Percentiles rank a stretch among this genome's conserved stretches.
Evolutionary conservation across 2,888 invertebrate species (phyloP).

Genomic region (Eulithis prunata): DNA sequence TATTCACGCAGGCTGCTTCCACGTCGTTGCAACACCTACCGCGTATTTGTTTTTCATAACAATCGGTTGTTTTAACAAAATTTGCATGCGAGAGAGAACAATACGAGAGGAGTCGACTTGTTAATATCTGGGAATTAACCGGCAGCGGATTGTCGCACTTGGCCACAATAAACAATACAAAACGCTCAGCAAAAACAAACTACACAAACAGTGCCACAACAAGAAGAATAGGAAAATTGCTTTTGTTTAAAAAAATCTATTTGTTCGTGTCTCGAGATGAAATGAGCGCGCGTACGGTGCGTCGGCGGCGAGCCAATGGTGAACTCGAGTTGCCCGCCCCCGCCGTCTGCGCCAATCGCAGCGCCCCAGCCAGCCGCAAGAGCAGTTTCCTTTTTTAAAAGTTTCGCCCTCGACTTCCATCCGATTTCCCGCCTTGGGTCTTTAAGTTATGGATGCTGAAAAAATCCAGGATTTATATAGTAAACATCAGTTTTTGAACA

Average conservation of each 20-base stretch:
- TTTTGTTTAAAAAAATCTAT: constrained; percentile 84
- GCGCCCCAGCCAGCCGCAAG: constrained; percentile 65
- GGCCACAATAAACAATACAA: constrained; percentile 81
- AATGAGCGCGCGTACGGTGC: constrained; percentile 77
- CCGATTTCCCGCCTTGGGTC: constrained; percentile 81
- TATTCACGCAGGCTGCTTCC: constrained; percentile 53
- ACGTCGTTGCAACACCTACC: constrained; percentile 55
- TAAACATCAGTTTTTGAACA: constrained; percentile 74
- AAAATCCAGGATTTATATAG: constrained; percentile 80
- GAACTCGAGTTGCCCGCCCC: constrained; percentile 72
- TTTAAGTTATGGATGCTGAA: constrained; percentile 78
- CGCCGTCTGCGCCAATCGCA: constrained; percentile 70
- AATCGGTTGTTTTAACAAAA: constrained; percentile 76
- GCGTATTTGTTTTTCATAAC: constrained; percentile 70
- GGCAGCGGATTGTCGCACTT: constrained; percentile 79
- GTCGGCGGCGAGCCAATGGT: constrained; percentile 72
- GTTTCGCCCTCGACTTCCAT: constrained; percentile 81
- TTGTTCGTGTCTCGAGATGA: constrained; percentile 80
- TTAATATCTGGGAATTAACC: constrained; percentile 81
- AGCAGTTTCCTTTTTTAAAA: constrained; percentile 84
- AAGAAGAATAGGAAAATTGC: constrained; percentile 85
- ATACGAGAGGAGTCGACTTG: constrained; percentile 68
- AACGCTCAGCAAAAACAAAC: constrained; percentile 81
- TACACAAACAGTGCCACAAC: constrained; percentile 77
- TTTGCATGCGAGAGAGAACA: constrained; percentile 73